Percentiles rank a stretch among this genome's conserved stretches.
phyloP scores from a whole-genome alignment of 2,113 vertebrate genomes.

The Ictalurus furcatus region DNA sequence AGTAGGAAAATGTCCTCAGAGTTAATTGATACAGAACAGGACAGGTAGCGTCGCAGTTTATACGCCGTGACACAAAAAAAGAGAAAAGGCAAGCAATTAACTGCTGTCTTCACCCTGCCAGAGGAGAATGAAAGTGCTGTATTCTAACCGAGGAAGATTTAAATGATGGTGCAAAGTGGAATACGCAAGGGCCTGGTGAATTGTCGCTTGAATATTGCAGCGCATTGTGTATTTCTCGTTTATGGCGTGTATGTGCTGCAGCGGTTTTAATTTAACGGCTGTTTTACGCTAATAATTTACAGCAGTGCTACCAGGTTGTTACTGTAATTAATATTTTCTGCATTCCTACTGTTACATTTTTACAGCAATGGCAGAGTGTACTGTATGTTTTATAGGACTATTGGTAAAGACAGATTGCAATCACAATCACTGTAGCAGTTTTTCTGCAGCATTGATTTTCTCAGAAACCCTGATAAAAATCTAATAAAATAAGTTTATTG shows the following conservation, averaged over 20 bases:
- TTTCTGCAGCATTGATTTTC: no score
- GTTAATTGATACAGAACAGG: conserved; percentile 53
- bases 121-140: conserved; percentile 56
- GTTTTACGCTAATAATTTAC: not conserved
- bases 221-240: not conserved
- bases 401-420: not conserved
- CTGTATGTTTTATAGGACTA: not conserved
- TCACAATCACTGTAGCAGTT: not conserved
- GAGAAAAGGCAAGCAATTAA: conserved; percentile 63
- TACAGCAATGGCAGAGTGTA: not conserved
- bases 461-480: no score
- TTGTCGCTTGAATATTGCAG: not conserved
- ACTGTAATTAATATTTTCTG: not conserved
- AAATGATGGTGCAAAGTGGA: not conserved
- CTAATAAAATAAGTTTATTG: no score
- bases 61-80: conserved; percentile 48
- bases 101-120: conserved; percentile 54
- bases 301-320: not conserved
- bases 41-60: conserved; percentile 53
- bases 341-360: not conserved
- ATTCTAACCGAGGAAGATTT: conserved; percentile 43
- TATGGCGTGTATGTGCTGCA: not conserved
- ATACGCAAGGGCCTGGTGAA: not conserved
- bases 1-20: conserved; percentile 55
- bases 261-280: not conserved